Evolutionary conservation across 2,888 invertebrate species (phyloP).

Genomic region (Seira sanloemensis): DNA sequence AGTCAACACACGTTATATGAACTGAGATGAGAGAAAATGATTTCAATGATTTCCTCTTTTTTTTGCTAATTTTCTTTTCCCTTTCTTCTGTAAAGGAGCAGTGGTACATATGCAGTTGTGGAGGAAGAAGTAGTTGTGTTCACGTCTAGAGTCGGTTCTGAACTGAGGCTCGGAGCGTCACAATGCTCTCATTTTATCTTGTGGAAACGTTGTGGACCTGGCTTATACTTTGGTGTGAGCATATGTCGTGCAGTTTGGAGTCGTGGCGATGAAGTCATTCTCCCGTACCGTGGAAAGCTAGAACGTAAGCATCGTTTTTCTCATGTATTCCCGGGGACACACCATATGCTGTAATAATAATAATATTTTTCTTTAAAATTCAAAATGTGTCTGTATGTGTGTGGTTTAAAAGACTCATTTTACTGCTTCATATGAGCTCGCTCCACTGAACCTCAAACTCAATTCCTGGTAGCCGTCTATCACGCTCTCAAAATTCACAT

Average conservation of each 20-base stretch:
- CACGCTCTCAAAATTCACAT: too few species aligned
- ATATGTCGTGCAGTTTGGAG: too few species aligned
- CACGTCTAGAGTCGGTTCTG: constrained; percentile 25
- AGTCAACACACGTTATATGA: not conserved
- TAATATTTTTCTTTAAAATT: not conserved
- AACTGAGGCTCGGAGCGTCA: constrained; percentile 44
- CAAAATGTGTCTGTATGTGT: not conserved
- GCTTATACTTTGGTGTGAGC: not conserved
- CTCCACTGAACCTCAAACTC: not conserved
- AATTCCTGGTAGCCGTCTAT: constrained; percentile 34
- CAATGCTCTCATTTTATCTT: constrained; percentile 49
- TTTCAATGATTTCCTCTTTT: not conserved
- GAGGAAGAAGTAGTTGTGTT: not conserved
- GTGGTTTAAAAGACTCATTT: not conserved
- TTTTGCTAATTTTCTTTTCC: not conserved
- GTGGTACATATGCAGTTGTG: not conserved
- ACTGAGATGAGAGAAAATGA: not conserved
- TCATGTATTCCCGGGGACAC: not conserved
- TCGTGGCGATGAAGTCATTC: constrained; percentile 18
- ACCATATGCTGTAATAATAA: not conserved
- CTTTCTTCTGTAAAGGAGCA: not conserved
- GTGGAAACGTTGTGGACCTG: not conserved
- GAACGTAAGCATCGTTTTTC: not conserved
- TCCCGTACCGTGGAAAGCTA: not conserved
- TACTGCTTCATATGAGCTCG: not conserved